Evolutionary conservation across 2,888 invertebrate genomes (phyloP).

Genomic region (Onchidella celtica): DNA sequence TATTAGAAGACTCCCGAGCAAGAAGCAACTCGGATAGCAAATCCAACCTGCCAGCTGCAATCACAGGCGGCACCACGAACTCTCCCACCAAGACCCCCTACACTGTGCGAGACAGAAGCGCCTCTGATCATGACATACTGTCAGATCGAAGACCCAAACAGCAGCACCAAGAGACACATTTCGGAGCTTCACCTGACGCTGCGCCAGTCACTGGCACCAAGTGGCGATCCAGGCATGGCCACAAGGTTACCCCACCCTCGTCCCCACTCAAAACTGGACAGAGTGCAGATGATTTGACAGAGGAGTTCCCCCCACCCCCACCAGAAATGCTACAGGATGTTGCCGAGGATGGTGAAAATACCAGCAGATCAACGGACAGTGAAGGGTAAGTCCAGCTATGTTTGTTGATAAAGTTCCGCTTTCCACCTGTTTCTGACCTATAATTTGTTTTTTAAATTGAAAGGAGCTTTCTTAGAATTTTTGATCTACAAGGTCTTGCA

Average conservation of each 20-base stretch:
- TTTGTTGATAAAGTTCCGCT: no score
- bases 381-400: slow-evolving; percentile 30
- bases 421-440: no score
- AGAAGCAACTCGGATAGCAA: slow-evolving; percentile 39
- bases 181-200: neutral
- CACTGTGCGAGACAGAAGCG: slow-evolving; percentile 38
- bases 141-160: slow-evolving; percentile 11
- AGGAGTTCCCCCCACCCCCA: slow-evolving; percentile 58
- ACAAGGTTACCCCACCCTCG: slow-evolving; percentile 5
- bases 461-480: no score
- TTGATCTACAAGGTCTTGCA: no score
- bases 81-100: neutral
- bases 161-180: slow-evolving; percentile 18
- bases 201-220: neutral
- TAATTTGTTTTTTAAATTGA: no score
- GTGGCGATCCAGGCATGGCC: neutral
- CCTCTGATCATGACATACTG: slow-evolving; percentile 47
- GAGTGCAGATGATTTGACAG: slow-evolving; percentile 13
- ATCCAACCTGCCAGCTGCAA: neutral
- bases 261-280: slow-evolving; percentile 33
- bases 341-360: neutral
- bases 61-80: neutral
- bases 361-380: neutral
- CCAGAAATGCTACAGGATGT: slow-evolving; percentile 46
- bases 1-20: slow-evolving; percentile 11